A percentile compares a stretch with the other conserved stretches of the same genome.
These are phyloP conservation scores for Orycteropus afer DNA, from an alignment of 2,113 vertebrate species.

Conservation along the genomic window DNA sequence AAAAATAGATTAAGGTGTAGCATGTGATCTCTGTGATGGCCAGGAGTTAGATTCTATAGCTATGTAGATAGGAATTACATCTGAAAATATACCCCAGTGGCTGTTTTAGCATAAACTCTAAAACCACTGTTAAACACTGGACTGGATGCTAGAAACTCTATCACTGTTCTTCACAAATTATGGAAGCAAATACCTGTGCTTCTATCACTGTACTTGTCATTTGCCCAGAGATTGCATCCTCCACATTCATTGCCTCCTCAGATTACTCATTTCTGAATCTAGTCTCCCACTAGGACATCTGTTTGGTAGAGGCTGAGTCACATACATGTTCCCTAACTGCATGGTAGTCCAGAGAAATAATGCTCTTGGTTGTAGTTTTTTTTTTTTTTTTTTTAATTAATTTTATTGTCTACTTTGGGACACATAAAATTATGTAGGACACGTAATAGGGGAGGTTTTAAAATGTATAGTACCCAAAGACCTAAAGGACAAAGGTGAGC, in stretches of 20 bases:
- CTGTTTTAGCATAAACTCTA: neutral
- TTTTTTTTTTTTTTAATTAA: neutral
- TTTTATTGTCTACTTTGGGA: neutral
- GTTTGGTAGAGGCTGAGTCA: neutral
- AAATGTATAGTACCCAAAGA: neutral
- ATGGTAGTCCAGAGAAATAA: neutral
- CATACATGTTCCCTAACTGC: neutral
- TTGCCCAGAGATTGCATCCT: neutral
- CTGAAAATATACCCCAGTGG: neutral
- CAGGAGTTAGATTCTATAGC: neutral
- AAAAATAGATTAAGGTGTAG: neutral
- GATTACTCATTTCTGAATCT: neutral
- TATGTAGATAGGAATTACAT: neutral
- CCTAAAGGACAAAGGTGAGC: neutral
- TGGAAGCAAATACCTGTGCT: neutral
- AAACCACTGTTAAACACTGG: neutral
- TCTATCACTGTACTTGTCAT: too few relatives aligned
- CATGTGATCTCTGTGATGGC: neutral
- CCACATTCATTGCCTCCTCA: neutral
- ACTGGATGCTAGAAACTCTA: neutral
- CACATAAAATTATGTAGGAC: too few relatives aligned
- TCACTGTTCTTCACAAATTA: neutral
- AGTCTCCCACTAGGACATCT: neutral
- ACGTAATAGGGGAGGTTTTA: neutral
- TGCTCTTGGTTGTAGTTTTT: neutral